These are phyloP conservation scores for Mechanitis messenoides DNA, from an alignment of 2,888 invertebrate species.

Conservation along the genomic window DNA sequence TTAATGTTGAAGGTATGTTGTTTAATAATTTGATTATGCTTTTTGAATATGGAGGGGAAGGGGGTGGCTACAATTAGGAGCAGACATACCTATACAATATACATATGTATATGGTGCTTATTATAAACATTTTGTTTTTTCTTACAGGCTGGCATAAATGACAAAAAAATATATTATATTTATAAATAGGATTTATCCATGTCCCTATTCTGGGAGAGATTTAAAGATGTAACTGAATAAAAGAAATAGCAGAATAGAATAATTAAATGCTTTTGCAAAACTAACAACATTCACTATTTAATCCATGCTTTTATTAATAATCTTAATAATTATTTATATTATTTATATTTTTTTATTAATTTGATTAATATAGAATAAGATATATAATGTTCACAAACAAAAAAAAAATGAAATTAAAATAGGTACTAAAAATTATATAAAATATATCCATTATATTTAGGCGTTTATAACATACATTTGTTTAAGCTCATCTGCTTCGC, in stretches of 20 bases:
- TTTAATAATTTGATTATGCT: too few species aligned
- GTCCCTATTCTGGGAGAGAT: constrained; percentile 7
- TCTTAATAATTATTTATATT: background rate
- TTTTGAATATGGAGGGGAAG: background rate
- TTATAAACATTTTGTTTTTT: constrained; percentile 42
- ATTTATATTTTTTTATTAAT: constrained; percentile 9
- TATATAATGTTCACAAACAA: constrained; percentile 24
- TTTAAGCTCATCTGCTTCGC: constrained; percentile 72
- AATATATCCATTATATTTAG: constrained; percentile 17
- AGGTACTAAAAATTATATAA: constrained; percentile 14
- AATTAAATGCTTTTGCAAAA: constrained; percentile 25
- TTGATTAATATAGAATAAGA: constrained; percentile 31
- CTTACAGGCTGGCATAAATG: constrained; percentile 67
- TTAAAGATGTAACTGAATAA: constrained; percentile 27
- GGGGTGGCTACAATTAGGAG: too few species aligned
- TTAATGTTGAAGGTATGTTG: constrained; percentile 94
- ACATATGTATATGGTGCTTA: constrained; percentile 5
- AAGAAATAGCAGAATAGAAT: constrained; percentile 17
- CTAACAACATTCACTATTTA: constrained; percentile 29
- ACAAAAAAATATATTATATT: constrained; percentile 27
- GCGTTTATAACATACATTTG: constrained; percentile 28
- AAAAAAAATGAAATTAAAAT: constrained; percentile 16
- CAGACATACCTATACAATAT: too few species aligned
- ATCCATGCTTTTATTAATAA: constrained; percentile 20
- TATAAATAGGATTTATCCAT: constrained; percentile 6